A percentile compares a stretch with the other conserved stretches of the same genome.
These are phyloP conservation scores for Leucophora obtusa DNA, from an alignment of 2,888 invertebrate species.

Conservation along the genomic window DNA sequence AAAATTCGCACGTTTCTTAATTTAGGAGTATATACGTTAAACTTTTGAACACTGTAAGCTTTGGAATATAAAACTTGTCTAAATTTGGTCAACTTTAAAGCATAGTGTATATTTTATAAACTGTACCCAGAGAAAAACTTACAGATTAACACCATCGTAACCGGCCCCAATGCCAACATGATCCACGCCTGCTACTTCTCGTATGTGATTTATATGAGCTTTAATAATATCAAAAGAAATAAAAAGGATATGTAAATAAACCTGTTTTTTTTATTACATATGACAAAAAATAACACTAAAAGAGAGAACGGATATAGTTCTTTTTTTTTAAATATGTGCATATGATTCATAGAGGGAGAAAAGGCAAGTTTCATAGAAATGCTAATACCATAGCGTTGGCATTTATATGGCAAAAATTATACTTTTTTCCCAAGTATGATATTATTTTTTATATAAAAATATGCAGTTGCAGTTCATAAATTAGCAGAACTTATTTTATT, in stretches of 20 bases:
- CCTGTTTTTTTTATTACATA: conserved; percentile 36
- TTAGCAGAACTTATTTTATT: too few species aligned
- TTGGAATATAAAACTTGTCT: too few species aligned
- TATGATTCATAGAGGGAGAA: background rate
- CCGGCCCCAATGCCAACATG: conserved; percentile 93
- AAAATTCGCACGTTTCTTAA: too few species aligned
- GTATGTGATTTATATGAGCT: conserved; percentile 94
- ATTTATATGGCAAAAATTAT: too few species aligned
- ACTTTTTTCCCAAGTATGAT: too few species aligned
- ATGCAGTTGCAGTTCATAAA: too few species aligned
- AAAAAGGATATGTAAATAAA: conserved; percentile 35
- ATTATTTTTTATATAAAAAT: too few species aligned
- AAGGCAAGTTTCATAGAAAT: too few species aligned
- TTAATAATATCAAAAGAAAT: conserved; percentile 65
- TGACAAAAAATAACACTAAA: conserved; percentile 2
- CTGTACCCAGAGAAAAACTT: conserved; percentile 79
- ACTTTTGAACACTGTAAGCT: too few species aligned
- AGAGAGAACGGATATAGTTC: background rate
- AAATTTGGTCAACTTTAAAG: too few species aligned
- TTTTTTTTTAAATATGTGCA: background rate
- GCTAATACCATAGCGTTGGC: too few species aligned
- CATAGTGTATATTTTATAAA: background rate
- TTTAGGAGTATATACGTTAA: too few species aligned
- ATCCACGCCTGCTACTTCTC: conserved; percentile 90
- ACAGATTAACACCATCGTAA: conserved; percentile 94